Percentiles rank a stretch among this genome's conserved stretches.
Conservation (phyloP, 2,113 vertebrate species). For the Prunella himalayana region DNA sequence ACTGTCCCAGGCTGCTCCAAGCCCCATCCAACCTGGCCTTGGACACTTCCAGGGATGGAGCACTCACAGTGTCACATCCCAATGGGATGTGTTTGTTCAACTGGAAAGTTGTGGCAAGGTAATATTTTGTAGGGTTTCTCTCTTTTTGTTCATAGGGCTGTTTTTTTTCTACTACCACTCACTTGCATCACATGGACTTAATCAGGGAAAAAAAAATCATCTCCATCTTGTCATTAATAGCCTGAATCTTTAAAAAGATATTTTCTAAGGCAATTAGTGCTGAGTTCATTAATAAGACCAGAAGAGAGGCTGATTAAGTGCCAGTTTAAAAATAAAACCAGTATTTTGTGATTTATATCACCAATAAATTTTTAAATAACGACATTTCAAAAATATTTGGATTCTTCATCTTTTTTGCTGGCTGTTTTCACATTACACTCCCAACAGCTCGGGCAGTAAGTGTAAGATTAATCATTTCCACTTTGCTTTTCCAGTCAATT, state of each 20-base stretch:
- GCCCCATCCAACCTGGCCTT: fast-evolving
- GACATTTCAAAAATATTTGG: background rate
- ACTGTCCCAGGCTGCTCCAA: background rate
- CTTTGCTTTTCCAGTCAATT: background rate
- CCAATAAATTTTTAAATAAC: slow-evolving; percentile 10
- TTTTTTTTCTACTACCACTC: background rate
- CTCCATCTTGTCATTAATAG: slow-evolving; percentile 17
- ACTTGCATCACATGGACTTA: background rate
- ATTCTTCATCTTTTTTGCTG: background rate
- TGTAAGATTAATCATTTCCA: background rate
- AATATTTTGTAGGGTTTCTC: background rate
- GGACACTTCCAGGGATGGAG: background rate
- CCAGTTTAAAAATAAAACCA: slow-evolving; percentile 38
- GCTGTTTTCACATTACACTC: background rate
- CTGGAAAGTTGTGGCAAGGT: background rate
- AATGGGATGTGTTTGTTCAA: background rate
- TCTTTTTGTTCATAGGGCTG: background rate
- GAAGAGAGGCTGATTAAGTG: slow-evolving; percentile 29
- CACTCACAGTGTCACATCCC: background rate
- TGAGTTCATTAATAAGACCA: slow-evolving; percentile 6
- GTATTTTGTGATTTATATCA: background rate
- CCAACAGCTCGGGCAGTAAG: background rate
- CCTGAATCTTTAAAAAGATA: background rate
- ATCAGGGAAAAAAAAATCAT: background rate
- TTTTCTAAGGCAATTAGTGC: slow-evolving; percentile 6